phyloP scores from a whole-genome alignment of 2,888 invertebrate genomes.

The Agonopterix heracliana region DNA sequence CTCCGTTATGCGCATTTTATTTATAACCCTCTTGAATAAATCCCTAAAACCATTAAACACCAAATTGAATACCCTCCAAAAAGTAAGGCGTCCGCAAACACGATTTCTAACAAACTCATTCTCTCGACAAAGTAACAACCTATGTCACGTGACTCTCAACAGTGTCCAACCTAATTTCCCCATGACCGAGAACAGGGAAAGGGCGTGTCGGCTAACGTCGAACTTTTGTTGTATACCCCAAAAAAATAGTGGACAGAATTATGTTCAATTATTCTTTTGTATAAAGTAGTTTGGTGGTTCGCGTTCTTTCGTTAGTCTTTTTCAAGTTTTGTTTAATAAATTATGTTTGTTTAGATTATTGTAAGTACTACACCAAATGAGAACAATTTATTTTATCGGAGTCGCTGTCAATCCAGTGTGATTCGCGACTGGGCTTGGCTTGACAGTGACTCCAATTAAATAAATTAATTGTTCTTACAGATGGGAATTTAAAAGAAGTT shows the following conservation, averaged over 20 bases:
- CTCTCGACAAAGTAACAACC: slow-evolving; percentile 2
- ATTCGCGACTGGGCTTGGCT: too few species aligned
- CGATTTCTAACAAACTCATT: too few species aligned
- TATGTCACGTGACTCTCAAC: slow-evolving; percentile 17
- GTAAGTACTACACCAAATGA: too few species aligned
- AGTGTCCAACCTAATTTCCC: slow-evolving; percentile 14
- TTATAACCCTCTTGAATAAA: background rate
- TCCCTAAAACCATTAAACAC: background rate
- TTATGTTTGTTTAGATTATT: too few species aligned
- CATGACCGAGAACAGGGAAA: slow-evolving; percentile 28
- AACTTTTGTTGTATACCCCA: slow-evolving; percentile 9
- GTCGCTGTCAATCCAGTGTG: too few species aligned
- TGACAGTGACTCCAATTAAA: too few species aligned
- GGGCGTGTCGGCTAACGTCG: slow-evolving; percentile 22
- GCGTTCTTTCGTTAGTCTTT: background rate
- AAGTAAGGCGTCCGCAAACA: too few species aligned
- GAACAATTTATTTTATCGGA: too few species aligned
- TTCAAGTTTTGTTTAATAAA: too few species aligned
- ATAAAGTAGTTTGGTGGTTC: background rate
- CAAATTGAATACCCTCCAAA: background rate
- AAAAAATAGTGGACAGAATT: background rate
- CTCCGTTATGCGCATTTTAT: background rate
- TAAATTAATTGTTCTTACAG: too few species aligned
- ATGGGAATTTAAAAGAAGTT: too few species aligned
- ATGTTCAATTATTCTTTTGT: too few species aligned